Evolutionary conservation across 2,797 vertebrate species (phyloP).

Genomic region (Lacerta viridis): DNA sequence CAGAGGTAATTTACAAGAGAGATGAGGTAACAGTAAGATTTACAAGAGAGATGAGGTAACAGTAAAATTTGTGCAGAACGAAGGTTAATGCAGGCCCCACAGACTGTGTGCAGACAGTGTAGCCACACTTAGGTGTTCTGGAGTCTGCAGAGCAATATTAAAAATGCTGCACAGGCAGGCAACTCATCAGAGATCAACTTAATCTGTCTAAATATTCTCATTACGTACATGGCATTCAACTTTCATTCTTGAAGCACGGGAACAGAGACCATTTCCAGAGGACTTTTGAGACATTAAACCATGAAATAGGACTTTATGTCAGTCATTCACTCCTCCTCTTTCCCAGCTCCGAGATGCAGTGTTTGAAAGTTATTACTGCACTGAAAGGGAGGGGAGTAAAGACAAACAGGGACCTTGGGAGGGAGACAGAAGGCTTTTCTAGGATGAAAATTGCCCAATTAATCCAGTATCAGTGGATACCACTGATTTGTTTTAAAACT

Average conservation of each 20-base stretch:
- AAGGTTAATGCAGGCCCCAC: conserved; percentile 66
- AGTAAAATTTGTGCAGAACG: conserved; percentile 59
- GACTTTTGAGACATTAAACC: conserved; percentile 66
- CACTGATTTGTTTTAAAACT: conserved; percentile 22
- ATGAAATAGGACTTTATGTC: conserved; percentile 66
- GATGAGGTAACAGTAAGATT: conserved; percentile 36
- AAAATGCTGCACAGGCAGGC: conserved; percentile 56
- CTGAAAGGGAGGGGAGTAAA: conserved; percentile 10
- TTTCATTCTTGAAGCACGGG: conserved; percentile 57
- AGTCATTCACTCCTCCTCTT: conserved; percentile 53
- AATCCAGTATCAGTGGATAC: conserved; percentile 37
- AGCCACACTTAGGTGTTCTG: conserved; percentile 59
- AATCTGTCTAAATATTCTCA: conserved; percentile 72
- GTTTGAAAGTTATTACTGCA: conserved; percentile 52
- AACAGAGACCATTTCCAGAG: conserved; percentile 61
- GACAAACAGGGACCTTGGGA: conserved; percentile 59
- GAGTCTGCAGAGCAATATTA: conserved; percentile 49
- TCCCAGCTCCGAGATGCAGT: conserved; percentile 42
- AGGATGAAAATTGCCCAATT: conserved; percentile 60
- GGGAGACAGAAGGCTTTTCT: conserved; percentile 60
- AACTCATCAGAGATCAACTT: conserved; percentile 58
- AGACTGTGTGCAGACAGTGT: conserved; percentile 53
- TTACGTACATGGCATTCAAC: conserved; percentile 59
- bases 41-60: conserved; percentile 51
- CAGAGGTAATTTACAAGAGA: conserved; percentile 64